Conservation (phyloP, 2,888 invertebrate species). For the Drosophila greeni region DNA sequence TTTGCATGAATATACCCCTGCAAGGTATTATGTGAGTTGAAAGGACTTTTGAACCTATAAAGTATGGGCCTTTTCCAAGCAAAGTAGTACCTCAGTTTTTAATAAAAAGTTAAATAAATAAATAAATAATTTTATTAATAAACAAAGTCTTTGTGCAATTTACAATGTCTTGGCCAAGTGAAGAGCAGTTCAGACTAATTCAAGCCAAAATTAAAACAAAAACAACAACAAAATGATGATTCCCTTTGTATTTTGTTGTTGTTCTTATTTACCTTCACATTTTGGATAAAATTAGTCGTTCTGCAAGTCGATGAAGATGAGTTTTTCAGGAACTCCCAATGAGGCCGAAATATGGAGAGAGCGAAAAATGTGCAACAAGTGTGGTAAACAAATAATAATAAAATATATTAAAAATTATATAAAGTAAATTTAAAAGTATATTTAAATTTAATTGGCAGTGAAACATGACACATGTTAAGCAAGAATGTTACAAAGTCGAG, state of each 20-base stretch:
- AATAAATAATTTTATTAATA: too few relatives aligned
- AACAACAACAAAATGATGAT: slow-evolving; percentile 3
- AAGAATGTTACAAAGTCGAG: too few relatives aligned
- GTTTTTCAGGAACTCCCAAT: not conserved
- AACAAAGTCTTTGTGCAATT: too few relatives aligned
- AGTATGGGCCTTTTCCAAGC: too few relatives aligned
- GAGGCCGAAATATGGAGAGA: not conserved
- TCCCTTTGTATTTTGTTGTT: slow-evolving; percentile 8
- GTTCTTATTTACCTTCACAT: not conserved
- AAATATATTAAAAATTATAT: not conserved
- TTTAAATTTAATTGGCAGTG: too few relatives aligned
- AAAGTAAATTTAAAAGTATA: too few relatives aligned
- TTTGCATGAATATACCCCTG: too few relatives aligned
- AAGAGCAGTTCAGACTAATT: not conserved
- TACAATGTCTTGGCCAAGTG: not conserved
- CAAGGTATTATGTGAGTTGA: too few relatives aligned
- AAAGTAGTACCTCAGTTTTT: too few relatives aligned
- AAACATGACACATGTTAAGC: too few relatives aligned
- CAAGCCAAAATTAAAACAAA: not conserved
- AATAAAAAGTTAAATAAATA: too few relatives aligned
- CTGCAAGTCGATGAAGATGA: not conserved
- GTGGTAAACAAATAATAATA: not conserved
- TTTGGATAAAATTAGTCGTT: not conserved
- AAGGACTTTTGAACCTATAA: too few relatives aligned
- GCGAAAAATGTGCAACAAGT: not conserved